Percentiles rank a stretch among this genome's conserved stretches.
Evolutionary conservation across 1,140 invertebrate species (phyloP).

Genomic region (Pseudomyrmex gracilis): DNA sequence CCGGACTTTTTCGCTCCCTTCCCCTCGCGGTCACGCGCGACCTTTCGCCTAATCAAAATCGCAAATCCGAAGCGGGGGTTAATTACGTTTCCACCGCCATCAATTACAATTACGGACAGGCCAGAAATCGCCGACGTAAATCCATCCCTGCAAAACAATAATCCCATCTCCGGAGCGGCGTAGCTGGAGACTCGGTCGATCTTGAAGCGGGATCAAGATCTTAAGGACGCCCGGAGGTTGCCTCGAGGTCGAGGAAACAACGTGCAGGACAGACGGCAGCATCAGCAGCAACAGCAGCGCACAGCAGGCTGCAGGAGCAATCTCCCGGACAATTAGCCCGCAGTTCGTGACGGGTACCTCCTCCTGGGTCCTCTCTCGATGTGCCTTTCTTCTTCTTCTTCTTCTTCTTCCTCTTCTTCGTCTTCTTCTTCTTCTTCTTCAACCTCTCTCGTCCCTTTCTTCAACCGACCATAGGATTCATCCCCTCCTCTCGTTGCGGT

Average conservation of each 20-base stretch:
- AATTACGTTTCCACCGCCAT: conserved; percentile 44
- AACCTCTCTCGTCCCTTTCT: conserved; percentile 29
- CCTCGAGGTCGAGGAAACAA: conserved; percentile 75
- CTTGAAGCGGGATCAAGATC: conserved; percentile 73
- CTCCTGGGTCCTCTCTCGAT: conserved; percentile 70
- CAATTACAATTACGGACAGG: conserved; percentile 56
- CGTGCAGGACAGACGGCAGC: conserved; percentile 73
- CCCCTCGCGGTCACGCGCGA: conserved; percentile 6
- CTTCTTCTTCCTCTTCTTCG: conserved; percentile 64
- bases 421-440: conserved; percentile 40
- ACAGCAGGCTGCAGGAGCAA: conserved; percentile 82
- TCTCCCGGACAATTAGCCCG: conserved; percentile 85
- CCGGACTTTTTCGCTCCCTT: neutral
- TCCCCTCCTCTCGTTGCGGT: conserved; percentile 17
- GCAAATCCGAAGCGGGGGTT: conserved; percentile 17
- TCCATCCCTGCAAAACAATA: conserved; percentile 63
- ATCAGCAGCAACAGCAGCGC: conserved; percentile 70
- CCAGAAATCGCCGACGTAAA: conserved; percentile 33
- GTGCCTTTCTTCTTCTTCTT: conserved; percentile 75
- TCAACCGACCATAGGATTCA: conserved; percentile 4
- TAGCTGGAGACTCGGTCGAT: conserved; percentile 63
- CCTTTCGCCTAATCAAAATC: conserved; percentile 37
- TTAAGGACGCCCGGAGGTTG: conserved; percentile 74
- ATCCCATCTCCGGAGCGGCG: conserved; percentile 8
- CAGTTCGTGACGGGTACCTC: conserved; percentile 84